Percentiles rank a stretch among this genome's conserved stretches.
Evolutionary conservation across 2,797 vertebrate genomes (phyloP).

Genomic region (Onychomys arenicola): DNA sequence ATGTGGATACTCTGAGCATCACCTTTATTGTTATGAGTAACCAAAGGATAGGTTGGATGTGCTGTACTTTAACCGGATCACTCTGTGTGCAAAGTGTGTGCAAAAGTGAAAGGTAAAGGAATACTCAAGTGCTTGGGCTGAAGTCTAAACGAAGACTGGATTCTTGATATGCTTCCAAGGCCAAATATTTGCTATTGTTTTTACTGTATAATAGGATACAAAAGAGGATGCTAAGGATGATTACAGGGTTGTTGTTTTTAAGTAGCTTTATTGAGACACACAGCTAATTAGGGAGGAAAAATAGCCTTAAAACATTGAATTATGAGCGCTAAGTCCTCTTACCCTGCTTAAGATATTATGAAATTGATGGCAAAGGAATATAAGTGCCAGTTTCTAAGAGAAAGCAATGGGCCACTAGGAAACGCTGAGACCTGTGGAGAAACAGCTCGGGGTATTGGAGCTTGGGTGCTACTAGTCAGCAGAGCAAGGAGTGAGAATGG

Average conservation of each 20-base stretch:
- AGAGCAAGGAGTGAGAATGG: not conserved
- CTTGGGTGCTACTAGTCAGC: not conserved
- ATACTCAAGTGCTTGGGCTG: not conserved
- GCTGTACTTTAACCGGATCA: not conserved
- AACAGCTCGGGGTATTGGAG: not conserved
- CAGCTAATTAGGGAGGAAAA: not conserved
- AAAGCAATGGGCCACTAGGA: not conserved
- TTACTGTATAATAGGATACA: not conserved
- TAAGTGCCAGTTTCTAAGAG: not conserved
- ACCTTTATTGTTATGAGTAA: not conserved
- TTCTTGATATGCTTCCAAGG: not conserved
- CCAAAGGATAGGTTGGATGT: not conserved
- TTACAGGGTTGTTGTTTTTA: not conserved
- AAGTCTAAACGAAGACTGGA: not conserved
- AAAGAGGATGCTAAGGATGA: not conserved
- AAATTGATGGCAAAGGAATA: not conserved
- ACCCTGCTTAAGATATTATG: not conserved
- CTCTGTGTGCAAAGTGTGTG: not conserved
- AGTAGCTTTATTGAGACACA: not conserved
- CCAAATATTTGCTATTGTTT: not conserved
- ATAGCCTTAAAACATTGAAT: not conserved
- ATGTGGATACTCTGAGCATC: not conserved
- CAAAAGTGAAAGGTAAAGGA: not conserved
- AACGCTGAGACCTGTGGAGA: not conserved
- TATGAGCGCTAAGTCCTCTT: not conserved